phyloP scores from a whole-genome alignment of 30 jellyfish, hydroid and myxozoan genomes.

The Hydractinia symbiolongicarpus region DNA sequence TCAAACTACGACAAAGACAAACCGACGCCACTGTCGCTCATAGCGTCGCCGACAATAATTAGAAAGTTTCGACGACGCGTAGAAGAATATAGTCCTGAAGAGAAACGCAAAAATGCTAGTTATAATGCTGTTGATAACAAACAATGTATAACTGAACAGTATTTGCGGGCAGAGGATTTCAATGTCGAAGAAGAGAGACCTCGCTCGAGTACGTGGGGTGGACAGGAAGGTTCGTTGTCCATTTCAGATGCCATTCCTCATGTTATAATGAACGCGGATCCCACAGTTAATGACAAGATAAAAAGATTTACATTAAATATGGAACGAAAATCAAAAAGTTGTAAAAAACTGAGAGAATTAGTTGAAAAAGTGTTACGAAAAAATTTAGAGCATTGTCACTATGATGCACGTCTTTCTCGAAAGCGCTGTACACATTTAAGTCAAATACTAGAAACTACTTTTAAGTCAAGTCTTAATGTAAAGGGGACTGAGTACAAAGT shows the following conservation, averaged over 20 bases:
- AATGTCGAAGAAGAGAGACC: conserved; percentile 21
- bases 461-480: conserved; percentile 7
- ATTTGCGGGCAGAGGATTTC: background rate
- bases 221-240: background rate
- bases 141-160: background rate
- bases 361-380: conserved; percentile 23
- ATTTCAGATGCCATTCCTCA: conserved; percentile 5
- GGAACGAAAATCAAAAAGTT: conserved; percentile 22
- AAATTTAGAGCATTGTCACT: conserved; percentile 13
- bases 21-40: background rate
- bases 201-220: conserved; percentile 23
- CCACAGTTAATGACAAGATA: background rate
- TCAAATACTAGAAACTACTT: conserved; percentile 19
- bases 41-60: conserved; percentile 11
- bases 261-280: conserved; percentile 5
- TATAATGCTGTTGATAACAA: background rate
- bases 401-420: background rate
- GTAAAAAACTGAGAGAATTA: conserved; percentile 12
- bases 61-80: conserved; percentile 11
- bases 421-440: conserved; percentile 23
- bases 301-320: conserved; percentile 8
- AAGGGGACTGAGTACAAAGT: conserved; percentile 10
- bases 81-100: background rate
- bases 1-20: background rate
- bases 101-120: background rate